Percentiles rank a stretch among this genome's conserved stretches.
These are phyloP conservation scores for Ivindomyrus marchei DNA, from an alignment of 2,113 vertebrate genomes.

Conservation along the genomic window DNA sequence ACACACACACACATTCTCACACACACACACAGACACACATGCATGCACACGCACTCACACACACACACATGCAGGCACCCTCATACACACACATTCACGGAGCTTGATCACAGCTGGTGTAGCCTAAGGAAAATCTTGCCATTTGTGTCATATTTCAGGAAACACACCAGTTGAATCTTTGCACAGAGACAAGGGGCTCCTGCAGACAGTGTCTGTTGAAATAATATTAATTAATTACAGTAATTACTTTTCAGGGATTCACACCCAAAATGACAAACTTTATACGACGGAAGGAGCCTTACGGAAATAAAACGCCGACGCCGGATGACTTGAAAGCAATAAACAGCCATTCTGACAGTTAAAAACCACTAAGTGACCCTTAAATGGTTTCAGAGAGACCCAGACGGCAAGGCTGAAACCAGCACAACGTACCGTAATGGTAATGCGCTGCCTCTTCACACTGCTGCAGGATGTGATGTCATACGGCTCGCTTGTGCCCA, in stretches of 20 bases:
- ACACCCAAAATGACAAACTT: background rate
- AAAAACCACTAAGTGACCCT: background rate
- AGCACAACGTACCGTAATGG: background rate
- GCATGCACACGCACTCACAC: background rate
- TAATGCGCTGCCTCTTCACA: background rate
- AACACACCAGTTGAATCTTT: slow-evolving; percentile 5
- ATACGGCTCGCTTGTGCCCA: background rate
- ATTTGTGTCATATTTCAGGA: background rate
- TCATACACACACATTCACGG: slow-evolving; percentile 43
- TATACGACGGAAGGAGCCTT: background rate
- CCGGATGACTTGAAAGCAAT: background rate
- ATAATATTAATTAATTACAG: slow-evolving; percentile 1
- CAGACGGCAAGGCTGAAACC: background rate
- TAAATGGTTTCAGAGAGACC: background rate
- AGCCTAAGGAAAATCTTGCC: slow-evolving; percentile 1
- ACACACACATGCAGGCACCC: slow-evolving; percentile 17
- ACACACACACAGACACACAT: background rate
- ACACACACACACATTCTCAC: background rate
- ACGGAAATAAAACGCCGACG: background rate
- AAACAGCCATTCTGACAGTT: background rate
- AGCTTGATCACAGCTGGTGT: slow-evolving; percentile 65
- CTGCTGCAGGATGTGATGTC: background rate
- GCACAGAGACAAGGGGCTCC: background rate
- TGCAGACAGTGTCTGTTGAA: background rate
- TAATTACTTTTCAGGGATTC: slow-evolving; percentile 1